Base-by-base conservation (phyloP, 2,888 invertebrate species). In the Electrophaes corylata region DNA sequence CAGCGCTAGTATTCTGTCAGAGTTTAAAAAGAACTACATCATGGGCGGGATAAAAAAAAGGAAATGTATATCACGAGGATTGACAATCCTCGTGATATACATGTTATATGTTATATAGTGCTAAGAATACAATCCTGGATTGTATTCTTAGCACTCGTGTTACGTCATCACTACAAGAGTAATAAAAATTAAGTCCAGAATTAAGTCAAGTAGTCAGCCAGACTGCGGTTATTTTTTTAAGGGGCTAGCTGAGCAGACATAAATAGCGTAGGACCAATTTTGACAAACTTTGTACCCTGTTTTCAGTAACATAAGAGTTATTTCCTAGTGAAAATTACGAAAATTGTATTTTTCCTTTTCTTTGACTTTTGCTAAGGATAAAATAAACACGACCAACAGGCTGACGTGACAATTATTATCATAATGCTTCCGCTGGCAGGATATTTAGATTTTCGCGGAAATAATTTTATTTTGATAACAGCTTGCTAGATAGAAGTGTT, bases 341-440 rank as follows among this genome's bases (percentile, higher is more conserved):
- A 29, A 29, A 18, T n/a, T 33, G n/a, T 31, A 4, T 45, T 45
- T 45, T 45, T 26, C 11, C 11, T 10, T n/a, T 46, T 19, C 26
- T 10, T 18, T 18, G 1, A 37, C 31, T 19, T 35, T 23, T 45
- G 18, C 11, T n/a, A 35, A 18, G n/a, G 26, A 23, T 46, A 45
- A 19, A 20, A 12, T 33, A 12, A 51, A 37, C 12, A 35, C 33
- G 35, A 12, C 12, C 26, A 29, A 40, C 31, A 43, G 12, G 35
- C 26, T 48, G 55, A 35, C 43, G 43, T 26, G 46, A 47, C 40
- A 54, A 43, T 48, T 35, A 54, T 54, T 48, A 55, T 26, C 29
- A 49, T 43, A 48, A 29, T 12, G 19, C n/a, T 23, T 51, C 37
- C 35, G 26, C 20, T 18, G 23, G 8, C n/a, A 29, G 37, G 11